Base-by-base conservation (phyloP, 1,140 invertebrate species). In the Drosophila setifemur region DNA sequence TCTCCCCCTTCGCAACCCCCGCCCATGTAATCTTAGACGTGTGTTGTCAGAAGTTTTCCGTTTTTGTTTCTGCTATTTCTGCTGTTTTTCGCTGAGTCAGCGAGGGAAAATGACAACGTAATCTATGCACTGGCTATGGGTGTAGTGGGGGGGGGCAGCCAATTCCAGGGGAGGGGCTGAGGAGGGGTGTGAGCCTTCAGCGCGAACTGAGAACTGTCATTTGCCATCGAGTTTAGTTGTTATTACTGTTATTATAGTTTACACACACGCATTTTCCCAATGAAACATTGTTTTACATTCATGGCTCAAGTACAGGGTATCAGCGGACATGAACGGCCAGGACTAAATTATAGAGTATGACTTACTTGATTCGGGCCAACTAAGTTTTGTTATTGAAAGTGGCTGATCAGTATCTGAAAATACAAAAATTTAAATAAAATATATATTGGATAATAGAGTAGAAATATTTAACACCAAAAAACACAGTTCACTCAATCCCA, bases 281-380 rank as follows among this genome's bases (percentile, higher is more conserved):
- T 48, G 55, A 63, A 39, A 64, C 64, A 69, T 70, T 53, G 40
- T 68, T 69, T 68, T 47, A 26, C 44, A 67, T 68, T 54, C 61
- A 67, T 63, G 19, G n/a, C 40, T 16, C 9, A 9, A 6, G 9
- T 4, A 16, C 29, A 28, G 55, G 40, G 40, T 48, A 48, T 18
- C 42, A 25, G 11, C 6, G 25, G 26, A 12, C 14, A 31, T 55
- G 6, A 9, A 0, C 7, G 14, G 5, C 14, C 14, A 8, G 7
- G 14, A 2, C 3, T 9, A n/a, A 14, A 5, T 21, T n/a, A n/a
- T 37, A 0, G 0, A 2, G 3, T n/a, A n/a, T n/a, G n/a, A n/a
- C n/a, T n/a, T n/a, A n/a, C n/a, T n/a, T n/a, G n/a, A n/a, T n/a
- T n/a, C n/a, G n/a, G n/a, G n/a, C n/a, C n/a, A n/a, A n/a, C 2